phyloP scores from a whole-genome alignment of 2,113 vertebrate species.

The Sander vitreus region DNA sequence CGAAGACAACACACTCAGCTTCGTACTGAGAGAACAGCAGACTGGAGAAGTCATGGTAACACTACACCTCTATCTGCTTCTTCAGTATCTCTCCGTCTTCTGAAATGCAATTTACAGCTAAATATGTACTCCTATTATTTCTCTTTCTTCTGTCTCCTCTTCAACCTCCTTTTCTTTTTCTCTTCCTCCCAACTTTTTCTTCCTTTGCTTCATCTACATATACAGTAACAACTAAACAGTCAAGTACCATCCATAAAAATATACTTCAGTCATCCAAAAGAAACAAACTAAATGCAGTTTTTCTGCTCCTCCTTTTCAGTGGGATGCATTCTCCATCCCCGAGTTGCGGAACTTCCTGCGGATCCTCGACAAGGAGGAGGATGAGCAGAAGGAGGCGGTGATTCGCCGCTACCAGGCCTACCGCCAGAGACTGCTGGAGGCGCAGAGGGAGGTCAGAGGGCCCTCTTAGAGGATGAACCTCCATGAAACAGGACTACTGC shows the following conservation, averaged over 20 bases:
- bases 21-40: constrained; percentile 94
- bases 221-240: no score
- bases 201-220: no score
- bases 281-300: neutral
- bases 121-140: neutral
- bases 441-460: constrained; percentile 82
- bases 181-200: no score
- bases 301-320: constrained; percentile 79
- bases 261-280: neutral
- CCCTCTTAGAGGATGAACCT: constrained; percentile 78
- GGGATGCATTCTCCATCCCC: constrained; percentile 96
- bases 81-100: neutral
- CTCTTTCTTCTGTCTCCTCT: no score
- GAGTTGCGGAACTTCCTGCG: constrained; percentile 96
- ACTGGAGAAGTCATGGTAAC: constrained; percentile 94
- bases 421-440: constrained; percentile 90
- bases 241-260: neutral
- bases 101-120: neutral
- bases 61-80: fast-evolving
- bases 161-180: no score
- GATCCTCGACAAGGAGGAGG: constrained; percentile 95
- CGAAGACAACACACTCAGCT: constrained; percentile 89
- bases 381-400: constrained; percentile 88
- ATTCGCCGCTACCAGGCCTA: constrained; percentile 88
- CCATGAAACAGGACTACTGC: constrained; percentile 13